Evolutionary conservation across 2,888 invertebrate genomes (phyloP).

Genomic region (Zonitis immaculata): DNA sequence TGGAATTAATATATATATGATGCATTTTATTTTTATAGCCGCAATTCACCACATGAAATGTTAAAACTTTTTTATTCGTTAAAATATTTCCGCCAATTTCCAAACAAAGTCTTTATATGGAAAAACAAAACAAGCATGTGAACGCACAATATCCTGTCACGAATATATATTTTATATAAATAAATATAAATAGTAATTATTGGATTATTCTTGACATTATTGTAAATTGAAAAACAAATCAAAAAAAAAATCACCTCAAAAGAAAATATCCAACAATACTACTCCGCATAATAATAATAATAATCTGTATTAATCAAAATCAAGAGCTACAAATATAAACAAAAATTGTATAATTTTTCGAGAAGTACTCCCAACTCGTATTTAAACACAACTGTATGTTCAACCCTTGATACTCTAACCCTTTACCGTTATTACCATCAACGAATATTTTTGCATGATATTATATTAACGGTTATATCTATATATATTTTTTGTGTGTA

Average conservation of each 20-base stretch:
- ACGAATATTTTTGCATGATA: constrained; percentile 2
- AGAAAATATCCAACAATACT: too few species aligned
- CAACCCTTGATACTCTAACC: constrained; percentile 24
- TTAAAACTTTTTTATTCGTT: not conserved
- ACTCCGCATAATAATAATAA: too few species aligned
- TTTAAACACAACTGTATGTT: constrained; percentile 26
- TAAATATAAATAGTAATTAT: too few species aligned
- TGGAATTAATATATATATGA: not conserved
- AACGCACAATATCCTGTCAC: constrained; percentile 6
- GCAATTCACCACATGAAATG: constrained; percentile 2
- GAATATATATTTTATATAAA: too few species aligned
- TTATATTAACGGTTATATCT: not conserved
- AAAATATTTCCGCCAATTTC: constrained; percentile 4
- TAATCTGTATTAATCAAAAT: too few species aligned
- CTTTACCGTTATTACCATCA: constrained; percentile 22
- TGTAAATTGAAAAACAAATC: too few species aligned
- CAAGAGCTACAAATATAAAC: too few species aligned
- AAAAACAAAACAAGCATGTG: constrained; percentile 3
- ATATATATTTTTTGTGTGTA: not conserved
- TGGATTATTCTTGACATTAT: too few species aligned
- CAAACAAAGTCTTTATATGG: not conserved
- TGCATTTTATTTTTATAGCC: constrained; percentile 1
- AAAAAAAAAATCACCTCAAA: too few species aligned
- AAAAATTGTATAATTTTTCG: too few species aligned
- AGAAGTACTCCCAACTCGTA: constrained; percentile 9